Percentiles rank a stretch among this genome's conserved stretches.
phyloP scores from a whole-genome alignment of 1,140 invertebrate genomes.

The Gryon sp. region DNA sequence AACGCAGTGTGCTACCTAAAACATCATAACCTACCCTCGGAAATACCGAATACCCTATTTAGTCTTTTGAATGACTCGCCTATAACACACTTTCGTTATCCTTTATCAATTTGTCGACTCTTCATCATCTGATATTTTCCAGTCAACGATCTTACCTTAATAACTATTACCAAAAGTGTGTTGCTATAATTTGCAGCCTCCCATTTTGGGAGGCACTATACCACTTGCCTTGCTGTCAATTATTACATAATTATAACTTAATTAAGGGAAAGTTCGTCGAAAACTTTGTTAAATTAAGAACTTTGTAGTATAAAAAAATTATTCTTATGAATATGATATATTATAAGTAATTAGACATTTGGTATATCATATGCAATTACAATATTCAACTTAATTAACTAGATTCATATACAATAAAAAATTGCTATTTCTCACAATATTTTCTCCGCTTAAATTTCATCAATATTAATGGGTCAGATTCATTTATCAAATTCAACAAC shows the following conservation, averaged over 20 bases:
- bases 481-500: too few species aligned
- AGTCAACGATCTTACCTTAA: slow-evolving; percentile 35
- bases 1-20: slow-evolving; percentile 67
- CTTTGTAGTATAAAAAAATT: too few species aligned
- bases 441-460: too few species aligned
- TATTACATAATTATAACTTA: neutral
- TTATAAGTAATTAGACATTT: too few species aligned
- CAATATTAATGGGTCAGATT: too few species aligned
- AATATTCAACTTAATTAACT: too few species aligned
- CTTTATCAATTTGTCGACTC: slow-evolving; percentile 72
- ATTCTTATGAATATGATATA: too few species aligned
- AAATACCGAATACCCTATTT: slow-evolving; percentile 65
- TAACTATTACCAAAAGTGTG: slow-evolving; percentile 57
- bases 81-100: slow-evolving; percentile 69
- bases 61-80: slow-evolving; percentile 65
- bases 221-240: slow-evolving; percentile 15
- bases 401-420: too few species aligned
- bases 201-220: slow-evolving; percentile 26
- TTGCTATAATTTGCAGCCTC: slow-evolving; percentile 24
- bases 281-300: too few species aligned
- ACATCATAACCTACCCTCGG: slow-evolving; percentile 65
- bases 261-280: too few species aligned
- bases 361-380: too few species aligned
- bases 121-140: slow-evolving; percentile 54
- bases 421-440: too few species aligned